A percentile compares a stretch with the other conserved stretches of the same genome.
Evolutionary conservation across 2,797 vertebrate genomes (phyloP).

Genomic region (Dicrostonyx torquatus): DNA sequence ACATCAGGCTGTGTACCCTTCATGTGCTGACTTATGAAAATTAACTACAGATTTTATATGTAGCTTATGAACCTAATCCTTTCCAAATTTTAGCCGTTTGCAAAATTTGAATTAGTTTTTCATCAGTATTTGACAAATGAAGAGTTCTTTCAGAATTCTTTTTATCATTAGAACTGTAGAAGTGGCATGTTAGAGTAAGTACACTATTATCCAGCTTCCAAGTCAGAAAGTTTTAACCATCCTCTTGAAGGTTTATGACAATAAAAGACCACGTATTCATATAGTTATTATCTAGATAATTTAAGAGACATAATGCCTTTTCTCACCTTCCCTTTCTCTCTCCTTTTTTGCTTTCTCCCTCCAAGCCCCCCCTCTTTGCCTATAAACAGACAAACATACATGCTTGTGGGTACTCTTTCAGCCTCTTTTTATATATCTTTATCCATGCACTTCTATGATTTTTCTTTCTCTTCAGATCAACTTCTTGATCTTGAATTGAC

Average conservation of each 20-base stretch:
- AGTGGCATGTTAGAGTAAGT: neutral
- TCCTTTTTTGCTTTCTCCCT: neutral
- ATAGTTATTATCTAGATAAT: neutral
- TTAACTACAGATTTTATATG: neutral
- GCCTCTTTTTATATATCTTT: neutral
- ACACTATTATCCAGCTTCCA: neutral
- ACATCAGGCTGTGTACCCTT: neutral
- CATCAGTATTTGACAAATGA: neutral
- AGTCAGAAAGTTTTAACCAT: neutral
- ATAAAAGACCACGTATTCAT: neutral
- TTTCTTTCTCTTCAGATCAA: neutral
- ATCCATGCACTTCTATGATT: neutral
- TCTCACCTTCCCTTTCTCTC: neutral
- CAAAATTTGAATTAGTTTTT: neutral
- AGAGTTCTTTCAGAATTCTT: neutral
- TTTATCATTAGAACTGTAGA: neutral
- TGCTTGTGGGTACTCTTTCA: neutral
- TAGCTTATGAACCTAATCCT: neutral
- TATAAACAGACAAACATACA: neutral
- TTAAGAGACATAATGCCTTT: neutral
- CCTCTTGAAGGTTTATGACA: neutral
- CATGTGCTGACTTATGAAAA: neutral
- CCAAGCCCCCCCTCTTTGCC: neutral
- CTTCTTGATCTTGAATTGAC: neutral
- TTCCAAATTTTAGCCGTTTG: neutral